Evolutionary conservation across 2,888 invertebrate genomes (phyloP), one percentile per base, ranked within the genome.

Genomic region (Myopa testacea): DNA sequence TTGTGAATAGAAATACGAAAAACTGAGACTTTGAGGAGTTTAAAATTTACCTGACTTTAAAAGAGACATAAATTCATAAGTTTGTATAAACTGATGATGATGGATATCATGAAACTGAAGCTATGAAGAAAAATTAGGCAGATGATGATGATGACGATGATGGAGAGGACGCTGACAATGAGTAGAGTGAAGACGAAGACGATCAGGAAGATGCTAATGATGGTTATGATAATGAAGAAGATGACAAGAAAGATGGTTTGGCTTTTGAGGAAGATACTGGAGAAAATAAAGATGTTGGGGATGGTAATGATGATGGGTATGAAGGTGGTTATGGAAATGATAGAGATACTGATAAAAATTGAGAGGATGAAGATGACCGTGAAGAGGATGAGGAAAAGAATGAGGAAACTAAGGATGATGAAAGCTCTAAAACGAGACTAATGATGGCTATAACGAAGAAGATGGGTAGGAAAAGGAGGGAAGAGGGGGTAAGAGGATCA

Each of bases 61-160:
- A 26, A 26, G 26, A 26, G 26, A 26, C 26, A 26, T 26, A 26
- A 26, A 26, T 26, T 26, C 1, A 26, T 26, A 26, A 1, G 26
- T 26, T 26, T 26, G 26, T 26, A 26, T 26, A 26, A 26, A 26
- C 26, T 26, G 26, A 26, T 26, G 26, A 26, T 26, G 26, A 38
- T 40, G 12, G 55, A 52, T 52, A 40, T 38, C n/a, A n/a, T n/a
- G n/a, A n/a, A n/a, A n/a, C n/a, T n/a, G n/a, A n/a, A n/a, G n/a
- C n/a, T n/a, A n/a, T n/a, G n/a, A n/a, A n/a, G n/a, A n/a, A n/a
- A n/a, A n/a, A n/a, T n/a, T n/a, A n/a, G n/a, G 68, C 45, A n/a
- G 45, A 68, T 19, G 40, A 68, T 68, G 65, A 14, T 14, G 65
- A 65, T 65, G 37, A 37, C 37, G 65, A 37, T 63, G 63, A 63